Conservation (phyloP, 1,140 invertebrate genomes). For the Sycobia sp. region DNA sequence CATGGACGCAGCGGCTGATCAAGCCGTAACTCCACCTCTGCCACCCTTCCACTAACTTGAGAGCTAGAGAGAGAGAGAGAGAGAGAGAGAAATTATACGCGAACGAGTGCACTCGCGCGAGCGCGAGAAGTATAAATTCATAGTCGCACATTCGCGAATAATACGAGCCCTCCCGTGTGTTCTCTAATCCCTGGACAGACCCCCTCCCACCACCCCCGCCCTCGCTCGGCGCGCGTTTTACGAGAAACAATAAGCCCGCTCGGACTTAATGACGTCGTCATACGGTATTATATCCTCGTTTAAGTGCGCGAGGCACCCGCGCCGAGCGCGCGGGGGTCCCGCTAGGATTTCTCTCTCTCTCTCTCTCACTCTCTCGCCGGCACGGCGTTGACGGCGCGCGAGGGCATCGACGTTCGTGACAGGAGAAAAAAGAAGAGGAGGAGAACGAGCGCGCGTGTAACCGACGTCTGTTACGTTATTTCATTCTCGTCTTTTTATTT, state of each 20-base stretch:
- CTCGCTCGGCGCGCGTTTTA: conserved; percentile 38
- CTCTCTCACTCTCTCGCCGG: neutral
- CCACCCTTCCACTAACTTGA: no score
- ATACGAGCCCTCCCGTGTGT: no score
- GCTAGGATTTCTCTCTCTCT: neutral
- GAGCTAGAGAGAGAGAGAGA: no score
- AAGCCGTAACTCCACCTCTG: neutral
- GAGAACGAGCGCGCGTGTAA: no score
- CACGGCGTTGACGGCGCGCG: no score
- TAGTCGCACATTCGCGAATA: neutral
- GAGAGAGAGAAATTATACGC: no score
- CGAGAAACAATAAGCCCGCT: conserved; percentile 49
- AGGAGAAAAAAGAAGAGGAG: no score
- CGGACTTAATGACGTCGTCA: conserved; percentile 49
- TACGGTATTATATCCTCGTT: conserved; percentile 42
- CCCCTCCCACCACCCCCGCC: no score
- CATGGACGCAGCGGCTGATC: neutral
- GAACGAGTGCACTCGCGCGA: neutral
- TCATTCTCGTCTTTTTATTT: no score
- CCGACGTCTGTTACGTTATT: no score
- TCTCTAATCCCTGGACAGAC: neutral
- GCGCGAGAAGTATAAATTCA: neutral
- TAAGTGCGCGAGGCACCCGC: neutral
- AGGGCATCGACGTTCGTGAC: no score
- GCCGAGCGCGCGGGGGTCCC: no score